These are phyloP conservation scores for Chunga burmeisteri DNA, from an alignment of 2,113 vertebrate species.

Conservation along the genomic window DNA sequence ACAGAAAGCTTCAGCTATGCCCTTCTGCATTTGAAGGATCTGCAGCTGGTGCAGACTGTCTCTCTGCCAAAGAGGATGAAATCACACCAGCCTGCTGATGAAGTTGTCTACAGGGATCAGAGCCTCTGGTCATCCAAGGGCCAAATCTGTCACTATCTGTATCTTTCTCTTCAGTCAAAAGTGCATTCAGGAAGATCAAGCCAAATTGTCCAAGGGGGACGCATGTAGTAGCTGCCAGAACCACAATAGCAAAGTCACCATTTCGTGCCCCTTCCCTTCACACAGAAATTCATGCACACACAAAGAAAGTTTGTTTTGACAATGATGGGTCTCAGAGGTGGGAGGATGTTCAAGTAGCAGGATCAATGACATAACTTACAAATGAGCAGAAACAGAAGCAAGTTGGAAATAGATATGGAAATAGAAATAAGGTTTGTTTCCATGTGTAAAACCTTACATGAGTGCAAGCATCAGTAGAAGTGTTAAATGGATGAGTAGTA, in stretches of 20 bases:
- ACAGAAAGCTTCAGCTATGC: not conserved
- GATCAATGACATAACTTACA: not conserved
- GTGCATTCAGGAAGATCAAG: not conserved
- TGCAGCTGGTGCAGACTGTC: not conserved
- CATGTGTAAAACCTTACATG: not conserved
- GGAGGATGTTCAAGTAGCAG: not conserved
- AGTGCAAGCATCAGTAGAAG: not conserved
- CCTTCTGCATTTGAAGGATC: not conserved
- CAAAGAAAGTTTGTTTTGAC: not conserved
- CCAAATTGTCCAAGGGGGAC: not conserved
- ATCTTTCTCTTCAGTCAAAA: not conserved
- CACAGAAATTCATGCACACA: not conserved
- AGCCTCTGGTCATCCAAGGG: not conserved
- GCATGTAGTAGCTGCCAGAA: not conserved
- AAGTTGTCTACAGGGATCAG: not conserved
- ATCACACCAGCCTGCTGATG: not conserved
- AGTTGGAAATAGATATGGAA: not conserved
- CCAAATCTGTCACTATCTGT: not conserved
- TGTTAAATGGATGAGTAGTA: not conserved
- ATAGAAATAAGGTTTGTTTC: not conserved
- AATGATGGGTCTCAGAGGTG: not conserved
- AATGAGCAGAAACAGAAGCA: not conserved
- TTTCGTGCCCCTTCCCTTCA: not conserved
- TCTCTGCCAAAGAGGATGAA: not conserved
- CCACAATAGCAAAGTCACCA: not conserved